These are phyloP conservation scores for Ptychoptera albimana DNA, from an alignment of 2,888 invertebrate species.

Conservation along the genomic window DNA sequence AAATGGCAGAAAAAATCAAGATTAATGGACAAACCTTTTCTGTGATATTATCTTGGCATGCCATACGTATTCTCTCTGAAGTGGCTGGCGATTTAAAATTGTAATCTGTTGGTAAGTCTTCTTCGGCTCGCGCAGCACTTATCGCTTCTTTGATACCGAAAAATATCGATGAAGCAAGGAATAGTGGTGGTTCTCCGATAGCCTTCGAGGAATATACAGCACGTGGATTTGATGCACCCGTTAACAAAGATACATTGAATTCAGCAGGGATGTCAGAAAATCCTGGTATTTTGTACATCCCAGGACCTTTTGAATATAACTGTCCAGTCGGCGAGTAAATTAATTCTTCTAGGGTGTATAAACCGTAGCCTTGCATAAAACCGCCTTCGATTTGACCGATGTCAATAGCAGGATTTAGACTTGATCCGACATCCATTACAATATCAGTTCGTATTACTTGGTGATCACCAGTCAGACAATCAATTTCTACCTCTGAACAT, in stretches of 20 bases:
- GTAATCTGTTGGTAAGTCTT: slow-evolving; percentile 43
- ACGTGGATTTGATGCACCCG: slow-evolving; percentile 76
- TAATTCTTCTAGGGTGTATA: slow-evolving; percentile 81
- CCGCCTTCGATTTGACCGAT: slow-evolving; percentile 94
- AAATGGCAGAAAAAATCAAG: slow-evolving; percentile 5
- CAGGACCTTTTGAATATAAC: slow-evolving; percentile 74
- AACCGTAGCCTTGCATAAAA: slow-evolving; percentile 86
- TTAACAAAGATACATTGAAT: slow-evolving; percentile 83
- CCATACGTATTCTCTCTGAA: slow-evolving; percentile 74
- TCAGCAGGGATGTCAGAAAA: slow-evolving; percentile 82
- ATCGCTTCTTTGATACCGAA: slow-evolving; percentile 87
- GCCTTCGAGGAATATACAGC: slow-evolving; percentile 96
- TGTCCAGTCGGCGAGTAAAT: slow-evolving; percentile 72
- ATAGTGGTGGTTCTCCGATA: slow-evolving; percentile 89
- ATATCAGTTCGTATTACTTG: slow-evolving; percentile 78
- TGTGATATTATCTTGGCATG: slow-evolving; percentile 72
- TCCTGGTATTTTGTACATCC: slow-evolving; percentile 86
- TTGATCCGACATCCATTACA: slow-evolving; percentile 92
- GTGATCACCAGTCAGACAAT: slow-evolving; percentile 89
- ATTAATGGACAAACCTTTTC: slow-evolving; percentile 39
- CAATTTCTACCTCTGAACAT: slow-evolving; percentile 80
- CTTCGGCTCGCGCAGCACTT: slow-evolving; percentile 55
- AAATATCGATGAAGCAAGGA: slow-evolving; percentile 72
- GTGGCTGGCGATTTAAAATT: slow-evolving; percentile 73
- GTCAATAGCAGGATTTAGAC: slow-evolving; percentile 91